phyloP scores from a whole-genome alignment of 2,113 vertebrate genomes.

The Hippocampus mohnikei region DNA sequence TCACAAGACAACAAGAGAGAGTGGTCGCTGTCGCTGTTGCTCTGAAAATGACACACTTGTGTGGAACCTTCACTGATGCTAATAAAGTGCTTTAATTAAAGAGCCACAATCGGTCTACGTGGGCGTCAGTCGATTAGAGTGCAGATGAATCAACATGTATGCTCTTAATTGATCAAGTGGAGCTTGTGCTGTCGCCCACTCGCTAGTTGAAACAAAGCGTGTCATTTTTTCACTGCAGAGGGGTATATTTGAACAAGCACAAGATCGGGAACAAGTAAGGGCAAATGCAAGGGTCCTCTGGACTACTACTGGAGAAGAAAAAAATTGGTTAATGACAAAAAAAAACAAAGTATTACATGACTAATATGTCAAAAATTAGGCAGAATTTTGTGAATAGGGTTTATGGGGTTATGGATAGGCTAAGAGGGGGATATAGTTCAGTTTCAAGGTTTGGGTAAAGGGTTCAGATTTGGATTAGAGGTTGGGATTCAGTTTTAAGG shows the following conservation, averaged over 20 bases:
- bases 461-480: not conserved
- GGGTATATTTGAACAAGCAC: constrained; percentile 55
- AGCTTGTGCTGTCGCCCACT: not conserved
- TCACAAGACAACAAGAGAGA: constrained; percentile 71
- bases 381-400: not conserved
- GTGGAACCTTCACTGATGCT: constrained; percentile 24
- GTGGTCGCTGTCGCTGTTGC: constrained; percentile 46
- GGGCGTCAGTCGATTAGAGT: constrained; percentile 19
- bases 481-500: too few species aligned
- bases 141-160: constrained; percentile 26
- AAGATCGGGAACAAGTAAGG: constrained; percentile 30
- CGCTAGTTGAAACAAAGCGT: constrained; percentile 31
- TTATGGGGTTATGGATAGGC: not conserved
- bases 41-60: constrained; percentile 68
- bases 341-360: constrained; percentile 57
- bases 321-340: constrained; percentile 30
- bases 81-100: constrained; percentile 51
- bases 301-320: constrained; percentile 47
- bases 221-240: constrained; percentile 72
- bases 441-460: not conserved
- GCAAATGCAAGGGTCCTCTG: constrained; percentile 57
- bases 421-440: not conserved
- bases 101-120: constrained; percentile 12
- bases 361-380: constrained; percentile 6
- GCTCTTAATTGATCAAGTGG: constrained; percentile 7